Conservation (phyloP, 1,140 invertebrate species). For the Steinernema feltiae region DNA sequence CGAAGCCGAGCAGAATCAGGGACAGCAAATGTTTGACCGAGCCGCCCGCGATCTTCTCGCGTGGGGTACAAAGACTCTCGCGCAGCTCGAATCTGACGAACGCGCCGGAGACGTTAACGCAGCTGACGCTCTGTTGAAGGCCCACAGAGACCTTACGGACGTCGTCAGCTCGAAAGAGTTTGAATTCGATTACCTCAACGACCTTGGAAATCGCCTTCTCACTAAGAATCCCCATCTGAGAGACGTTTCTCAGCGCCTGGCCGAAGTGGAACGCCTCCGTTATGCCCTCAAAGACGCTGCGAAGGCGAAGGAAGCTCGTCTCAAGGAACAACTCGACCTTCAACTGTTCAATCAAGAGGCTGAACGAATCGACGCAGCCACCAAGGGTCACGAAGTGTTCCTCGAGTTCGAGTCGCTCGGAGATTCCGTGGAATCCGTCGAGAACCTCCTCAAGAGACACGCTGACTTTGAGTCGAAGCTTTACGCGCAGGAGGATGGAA, state of each 20-base stretch:
- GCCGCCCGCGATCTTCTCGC: conserved; percentile 63
- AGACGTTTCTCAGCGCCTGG: conserved; percentile 57
- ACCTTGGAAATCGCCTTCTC: conserved; percentile 61
- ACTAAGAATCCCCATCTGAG: conserved; percentile 58
- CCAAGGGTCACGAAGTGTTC: conserved; percentile 84
- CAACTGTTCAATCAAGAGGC: conserved; percentile 85
- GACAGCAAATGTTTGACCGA: conserved; percentile 84
- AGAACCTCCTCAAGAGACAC: conserved; percentile 84
- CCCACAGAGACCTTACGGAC: conserved; percentile 80
- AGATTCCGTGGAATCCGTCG: conserved; percentile 83
- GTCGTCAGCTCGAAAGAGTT: conserved; percentile 85
- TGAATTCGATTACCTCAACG: conserved; percentile 67
- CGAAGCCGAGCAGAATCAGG: conserved; percentile 79
- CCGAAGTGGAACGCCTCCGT: conserved; percentile 36
- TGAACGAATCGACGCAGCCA: conserved; percentile 90
- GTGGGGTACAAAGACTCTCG: conserved; percentile 74
- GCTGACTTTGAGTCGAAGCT: conserved; percentile 88
- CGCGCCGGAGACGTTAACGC: conserved; percentile 61
- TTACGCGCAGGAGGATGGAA: conserved; percentile 81
- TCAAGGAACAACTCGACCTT: conserved; percentile 74
- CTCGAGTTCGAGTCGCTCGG: conserved; percentile 80
- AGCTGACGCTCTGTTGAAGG: conserved; percentile 80
- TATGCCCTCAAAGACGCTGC: conserved; percentile 19
- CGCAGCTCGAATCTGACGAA: conserved; percentile 72
- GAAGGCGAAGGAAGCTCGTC: conserved; percentile 29